Conservation (phyloP, 2,113 vertebrate species). For the Cottus gobio region DNA sequence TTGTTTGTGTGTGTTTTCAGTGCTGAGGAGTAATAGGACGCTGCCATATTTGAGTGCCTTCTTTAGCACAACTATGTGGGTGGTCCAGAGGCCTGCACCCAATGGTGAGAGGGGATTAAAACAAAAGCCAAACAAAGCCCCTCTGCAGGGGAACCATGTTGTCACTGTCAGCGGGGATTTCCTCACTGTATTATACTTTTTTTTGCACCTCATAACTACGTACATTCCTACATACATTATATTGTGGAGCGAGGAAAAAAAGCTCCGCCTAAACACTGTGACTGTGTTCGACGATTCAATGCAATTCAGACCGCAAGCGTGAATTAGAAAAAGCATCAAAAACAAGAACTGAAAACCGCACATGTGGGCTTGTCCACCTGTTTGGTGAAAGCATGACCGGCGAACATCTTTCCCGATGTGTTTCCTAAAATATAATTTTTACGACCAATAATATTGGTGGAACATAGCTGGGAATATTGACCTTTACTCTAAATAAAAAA, state of each 20-base stretch:
- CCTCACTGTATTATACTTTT: constrained; percentile 46
- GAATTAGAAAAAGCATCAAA: not conserved
- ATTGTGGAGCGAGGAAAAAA: not conserved
- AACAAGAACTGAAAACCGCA: not conserved
- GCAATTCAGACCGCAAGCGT: not conserved
- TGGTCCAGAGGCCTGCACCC: constrained; percentile 79
- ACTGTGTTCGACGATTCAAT: not conserved
- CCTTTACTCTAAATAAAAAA: not conserved
- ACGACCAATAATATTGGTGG: too few species aligned
- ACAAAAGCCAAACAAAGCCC: constrained; percentile 81
- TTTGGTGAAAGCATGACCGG: not conserved
- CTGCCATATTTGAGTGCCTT: constrained; percentile 74
- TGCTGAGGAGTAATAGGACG: constrained; percentile 75
- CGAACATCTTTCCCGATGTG: not conserved
- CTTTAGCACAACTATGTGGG: constrained; percentile 78
- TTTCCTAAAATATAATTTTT: not conserved
- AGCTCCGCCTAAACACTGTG: not conserved
- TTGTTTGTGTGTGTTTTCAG: constrained; percentile 64
- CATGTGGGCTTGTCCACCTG: not conserved
- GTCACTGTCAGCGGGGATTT: constrained; percentile 72
- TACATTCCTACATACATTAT: not conserved
- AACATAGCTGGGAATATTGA: not conserved
- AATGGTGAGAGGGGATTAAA: constrained; percentile 82
- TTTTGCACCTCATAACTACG: constrained; percentile 35
- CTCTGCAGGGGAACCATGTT: constrained; percentile 72